Conservation (phyloP, 2,888 invertebrate genomes). For the Theodoxus fluviatilis region DNA sequence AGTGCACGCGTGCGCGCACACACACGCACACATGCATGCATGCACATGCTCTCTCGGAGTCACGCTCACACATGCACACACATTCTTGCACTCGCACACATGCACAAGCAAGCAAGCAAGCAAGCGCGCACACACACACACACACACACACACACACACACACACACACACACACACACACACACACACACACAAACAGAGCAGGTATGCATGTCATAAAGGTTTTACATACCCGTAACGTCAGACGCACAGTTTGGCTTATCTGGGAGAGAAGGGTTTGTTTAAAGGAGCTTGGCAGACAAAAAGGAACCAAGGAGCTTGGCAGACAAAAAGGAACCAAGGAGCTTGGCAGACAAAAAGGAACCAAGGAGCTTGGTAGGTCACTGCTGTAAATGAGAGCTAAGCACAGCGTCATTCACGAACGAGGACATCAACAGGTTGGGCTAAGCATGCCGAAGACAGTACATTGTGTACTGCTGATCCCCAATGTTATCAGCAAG, state of each 20-base stretch:
- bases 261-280: neutral
- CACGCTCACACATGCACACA: too few relatives aligned
- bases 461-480: too few relatives aligned
- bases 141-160: constrained; percentile 2
- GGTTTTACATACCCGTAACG: neutral
- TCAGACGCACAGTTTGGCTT: neutral
- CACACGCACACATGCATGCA: too few relatives aligned
- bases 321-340: neutral
- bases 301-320: neutral
- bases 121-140: neutral
- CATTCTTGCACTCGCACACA: constrained; percentile 22
- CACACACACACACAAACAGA: constrained; percentile 14
- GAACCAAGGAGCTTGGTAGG: neutral
- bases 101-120: neutral
- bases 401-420: neutral
- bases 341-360: neutral
- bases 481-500: too few relatives aligned
- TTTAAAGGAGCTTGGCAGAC: neutral
- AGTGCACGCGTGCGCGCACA: too few relatives aligned
- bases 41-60: too few relatives aligned
- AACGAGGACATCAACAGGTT: too few relatives aligned
- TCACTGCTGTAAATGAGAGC: neutral
- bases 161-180: constrained; percentile 20
- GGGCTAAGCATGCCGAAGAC: too few relatives aligned
- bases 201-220: too few relatives aligned